Conservation (phyloP, 2,113 vertebrate genomes). For the Syngnathoides biaculeatus region DNA sequence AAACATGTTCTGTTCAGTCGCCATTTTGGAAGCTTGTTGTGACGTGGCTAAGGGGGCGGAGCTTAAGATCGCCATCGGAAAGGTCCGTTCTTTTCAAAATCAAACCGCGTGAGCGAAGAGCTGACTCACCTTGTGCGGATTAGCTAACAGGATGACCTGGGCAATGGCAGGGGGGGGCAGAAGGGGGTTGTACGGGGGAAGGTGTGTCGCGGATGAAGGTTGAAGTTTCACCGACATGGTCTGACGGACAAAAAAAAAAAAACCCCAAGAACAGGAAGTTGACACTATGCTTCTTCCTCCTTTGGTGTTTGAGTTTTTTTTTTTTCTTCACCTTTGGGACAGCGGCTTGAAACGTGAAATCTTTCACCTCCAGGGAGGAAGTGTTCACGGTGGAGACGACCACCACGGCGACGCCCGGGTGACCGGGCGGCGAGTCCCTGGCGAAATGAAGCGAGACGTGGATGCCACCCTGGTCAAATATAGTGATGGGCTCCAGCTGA, state of each 20-base stretch:
- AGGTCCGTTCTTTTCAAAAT: too few relatives aligned
- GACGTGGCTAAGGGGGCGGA: too few relatives aligned
- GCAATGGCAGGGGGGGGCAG: conserved; percentile 77
- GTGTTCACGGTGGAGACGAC: conserved; percentile 85
- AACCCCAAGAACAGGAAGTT: neutral
- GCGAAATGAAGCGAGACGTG: conserved; percentile 82
- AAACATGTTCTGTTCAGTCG: too few relatives aligned
- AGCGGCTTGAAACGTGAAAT: conserved; percentile 80
- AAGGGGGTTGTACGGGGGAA: conserved; percentile 83
- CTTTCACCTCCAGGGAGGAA: conserved; percentile 70
- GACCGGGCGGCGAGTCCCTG: conserved; percentile 60
- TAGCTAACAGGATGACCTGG: conserved; percentile 81
- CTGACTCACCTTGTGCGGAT: conserved; percentile 77
- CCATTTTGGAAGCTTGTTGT: too few relatives aligned
- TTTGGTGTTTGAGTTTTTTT: conserved; percentile 20
- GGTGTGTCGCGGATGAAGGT: conserved; percentile 73
- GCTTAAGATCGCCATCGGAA: too few relatives aligned
- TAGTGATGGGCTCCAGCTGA: conserved; percentile 70
- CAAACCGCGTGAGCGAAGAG: neutral
- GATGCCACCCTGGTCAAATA: conserved; percentile 77
- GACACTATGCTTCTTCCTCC: neutral
- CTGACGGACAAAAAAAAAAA: conserved; percentile 51
- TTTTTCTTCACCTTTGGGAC: conserved; percentile 81
- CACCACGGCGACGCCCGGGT: conserved; percentile 74
- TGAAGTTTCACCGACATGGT: conserved; percentile 82